These are phyloP conservation scores for Semaprochilodus insignis DNA, from an alignment of 2,797 vertebrate genomes.

Conservation along the genomic window DNA sequence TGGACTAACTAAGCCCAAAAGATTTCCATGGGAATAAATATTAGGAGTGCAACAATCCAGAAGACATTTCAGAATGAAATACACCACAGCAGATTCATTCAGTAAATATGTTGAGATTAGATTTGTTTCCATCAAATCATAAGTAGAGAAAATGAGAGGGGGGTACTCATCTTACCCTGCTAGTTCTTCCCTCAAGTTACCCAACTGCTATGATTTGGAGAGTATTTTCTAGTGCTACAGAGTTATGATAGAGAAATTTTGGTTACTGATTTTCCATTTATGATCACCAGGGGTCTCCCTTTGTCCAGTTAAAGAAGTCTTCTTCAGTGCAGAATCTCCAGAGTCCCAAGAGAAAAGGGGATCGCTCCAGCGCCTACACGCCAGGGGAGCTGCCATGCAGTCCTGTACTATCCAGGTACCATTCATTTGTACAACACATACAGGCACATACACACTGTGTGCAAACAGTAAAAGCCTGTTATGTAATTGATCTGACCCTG, in stretches of 20 bases:
- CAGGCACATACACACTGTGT: background rate
- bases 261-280: slow-evolving; percentile 15
- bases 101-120: too few species aligned
- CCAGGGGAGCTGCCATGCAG: slow-evolving; percentile 65
- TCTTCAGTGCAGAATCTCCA: slow-evolving; percentile 82
- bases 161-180: too few species aligned
- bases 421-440: background rate
- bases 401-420: slow-evolving; percentile 71
- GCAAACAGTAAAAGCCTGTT: background rate
- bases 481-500: background rate
- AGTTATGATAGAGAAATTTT: background rate
- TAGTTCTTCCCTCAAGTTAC: too few species aligned
- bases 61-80: too few species aligned
- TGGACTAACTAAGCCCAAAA: too few species aligned
- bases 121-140: too few species aligned
- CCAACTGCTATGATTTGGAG: too few species aligned
- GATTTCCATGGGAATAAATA: too few species aligned
- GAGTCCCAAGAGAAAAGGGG: slow-evolving; percentile 71
- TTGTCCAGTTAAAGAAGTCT: slow-evolving; percentile 79
- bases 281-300: slow-evolving; percentile 81
- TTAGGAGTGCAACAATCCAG: too few species aligned
- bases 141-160: too few species aligned
- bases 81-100: too few species aligned
- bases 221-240: background rate
- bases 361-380: slow-evolving; percentile 80